Percentiles rank a stretch among this genome's conserved stretches.
phyloP scores from a whole-genome alignment of 2,888 invertebrate genomes.

The Drosophila macrothrix region DNA sequence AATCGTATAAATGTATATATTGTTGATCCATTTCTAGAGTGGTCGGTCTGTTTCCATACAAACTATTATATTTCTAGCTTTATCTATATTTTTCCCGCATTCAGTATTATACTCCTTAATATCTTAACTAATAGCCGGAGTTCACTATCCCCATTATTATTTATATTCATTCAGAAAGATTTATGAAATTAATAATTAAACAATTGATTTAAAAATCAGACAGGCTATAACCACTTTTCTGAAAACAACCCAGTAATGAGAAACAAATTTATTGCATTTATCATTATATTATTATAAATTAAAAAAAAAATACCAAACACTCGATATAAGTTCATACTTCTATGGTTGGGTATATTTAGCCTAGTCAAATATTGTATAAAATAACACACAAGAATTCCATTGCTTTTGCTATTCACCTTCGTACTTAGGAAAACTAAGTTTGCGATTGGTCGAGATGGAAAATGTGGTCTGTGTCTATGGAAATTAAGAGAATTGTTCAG shows the following conservation, averaged over 20 bases:
- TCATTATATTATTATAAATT: neutral
- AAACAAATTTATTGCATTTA: neutral
- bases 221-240: neutral
- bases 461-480: neutral
- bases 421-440: neutral
- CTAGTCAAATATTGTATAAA: neutral
- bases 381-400: neutral
- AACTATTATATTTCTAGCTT: neutral
- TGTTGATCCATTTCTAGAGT: neutral
- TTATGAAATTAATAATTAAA: neutral
- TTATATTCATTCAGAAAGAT: neutral
- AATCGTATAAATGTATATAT: neutral
- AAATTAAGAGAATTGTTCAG: constrained; percentile 2
- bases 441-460: neutral
- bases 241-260: neutral
- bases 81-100: neutral
- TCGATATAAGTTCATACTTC: neutral
- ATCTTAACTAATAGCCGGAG: neutral
- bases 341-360: neutral
- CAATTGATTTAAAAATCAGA: neutral
- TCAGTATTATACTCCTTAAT: neutral
- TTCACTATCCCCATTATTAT: neutral
- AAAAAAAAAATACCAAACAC: neutral
- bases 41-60: neutral
- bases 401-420: neutral